These are phyloP conservation scores for Gila orcuttii DNA, from an alignment of 2,113 vertebrate species.

Conservation along the genomic window DNA sequence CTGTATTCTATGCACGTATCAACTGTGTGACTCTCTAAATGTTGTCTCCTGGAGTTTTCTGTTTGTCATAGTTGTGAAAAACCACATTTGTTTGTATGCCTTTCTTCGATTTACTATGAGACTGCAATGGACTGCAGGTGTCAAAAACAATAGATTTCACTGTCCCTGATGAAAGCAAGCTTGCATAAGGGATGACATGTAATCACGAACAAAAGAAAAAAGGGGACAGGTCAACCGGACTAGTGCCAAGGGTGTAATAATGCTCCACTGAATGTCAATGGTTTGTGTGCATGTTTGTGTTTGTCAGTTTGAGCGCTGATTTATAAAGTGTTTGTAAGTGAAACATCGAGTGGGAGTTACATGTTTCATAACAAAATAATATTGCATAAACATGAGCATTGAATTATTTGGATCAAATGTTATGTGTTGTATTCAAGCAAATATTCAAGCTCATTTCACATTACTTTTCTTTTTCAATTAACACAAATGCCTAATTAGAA, in stretches of 20 bases:
- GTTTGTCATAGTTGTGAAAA: background rate
- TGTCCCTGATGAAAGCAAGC: conserved; percentile 4
- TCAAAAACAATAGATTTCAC: conserved; percentile 11
- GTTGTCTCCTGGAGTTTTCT: background rate
- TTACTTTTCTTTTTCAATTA: background rate
- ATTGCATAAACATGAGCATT: background rate
- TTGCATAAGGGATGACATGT: conserved; percentile 15
- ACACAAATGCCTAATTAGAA: background rate
- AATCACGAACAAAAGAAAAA: background rate
- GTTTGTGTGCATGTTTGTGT: background rate
- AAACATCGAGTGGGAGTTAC: background rate
- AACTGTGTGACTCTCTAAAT: background rate
- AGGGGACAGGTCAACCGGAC: background rate
- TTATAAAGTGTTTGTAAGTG: background rate
- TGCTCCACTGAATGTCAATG: background rate
- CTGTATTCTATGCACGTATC: background rate
- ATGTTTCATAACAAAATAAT: background rate
- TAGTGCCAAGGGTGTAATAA: background rate
- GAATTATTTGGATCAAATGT: background rate
- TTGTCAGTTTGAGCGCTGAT: background rate
- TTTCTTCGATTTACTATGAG: background rate
- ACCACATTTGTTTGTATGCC: background rate
- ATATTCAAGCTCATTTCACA: background rate
- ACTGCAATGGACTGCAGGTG: background rate
- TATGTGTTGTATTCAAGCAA: background rate